These are phyloP conservation scores for Melanophora roralis DNA, from an alignment of 2,888 invertebrate genomes.

Conservation along the genomic window DNA sequence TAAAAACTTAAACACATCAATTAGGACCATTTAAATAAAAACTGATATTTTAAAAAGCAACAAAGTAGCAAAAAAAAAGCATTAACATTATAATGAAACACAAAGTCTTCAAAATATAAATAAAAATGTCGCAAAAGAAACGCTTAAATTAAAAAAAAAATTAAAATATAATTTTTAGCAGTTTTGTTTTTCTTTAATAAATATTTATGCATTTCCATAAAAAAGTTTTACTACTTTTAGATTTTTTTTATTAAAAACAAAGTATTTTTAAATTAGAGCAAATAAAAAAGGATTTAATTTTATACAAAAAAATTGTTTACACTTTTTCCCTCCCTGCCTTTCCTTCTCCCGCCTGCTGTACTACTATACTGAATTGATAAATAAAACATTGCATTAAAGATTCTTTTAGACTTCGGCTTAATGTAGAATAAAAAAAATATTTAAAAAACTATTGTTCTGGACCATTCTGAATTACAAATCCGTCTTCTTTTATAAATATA, in stretches of 20 bases:
- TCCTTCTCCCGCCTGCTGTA: too few relatives aligned
- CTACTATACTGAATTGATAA: too few relatives aligned
- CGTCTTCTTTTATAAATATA: slow-evolving; percentile 52
- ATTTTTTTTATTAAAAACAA: slow-evolving; percentile 17
- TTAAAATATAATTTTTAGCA: slow-evolving; percentile 39
- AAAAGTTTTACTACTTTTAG: too few relatives aligned
- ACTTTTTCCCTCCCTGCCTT: too few relatives aligned
- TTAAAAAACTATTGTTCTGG: slow-evolving; percentile 6
- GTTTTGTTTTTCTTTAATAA: slow-evolving; percentile 43
- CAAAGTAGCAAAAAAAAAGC: neutral
- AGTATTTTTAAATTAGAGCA: too few relatives aligned
- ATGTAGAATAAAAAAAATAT: neutral
- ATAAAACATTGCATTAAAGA: too few relatives aligned
- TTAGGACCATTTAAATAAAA: neutral
- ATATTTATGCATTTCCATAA: slow-evolving; percentile 49
- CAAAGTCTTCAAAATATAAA: slow-evolving; percentile 38
- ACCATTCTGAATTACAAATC: slow-evolving; percentile 46
- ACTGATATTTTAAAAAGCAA: slow-evolving; percentile 24
- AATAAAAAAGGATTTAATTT: too few relatives aligned
- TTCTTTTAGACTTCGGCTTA: too few relatives aligned
- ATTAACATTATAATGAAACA: slow-evolving; percentile 19
- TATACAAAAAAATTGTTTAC: too few relatives aligned
- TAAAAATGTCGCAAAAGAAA: slow-evolving; percentile 62
- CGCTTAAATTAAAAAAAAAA: slow-evolving; percentile 59
- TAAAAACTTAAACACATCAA: slow-evolving; percentile 30